Conservation (phyloP, 2,888 invertebrate species). For the Rotaria socialis region DNA sequence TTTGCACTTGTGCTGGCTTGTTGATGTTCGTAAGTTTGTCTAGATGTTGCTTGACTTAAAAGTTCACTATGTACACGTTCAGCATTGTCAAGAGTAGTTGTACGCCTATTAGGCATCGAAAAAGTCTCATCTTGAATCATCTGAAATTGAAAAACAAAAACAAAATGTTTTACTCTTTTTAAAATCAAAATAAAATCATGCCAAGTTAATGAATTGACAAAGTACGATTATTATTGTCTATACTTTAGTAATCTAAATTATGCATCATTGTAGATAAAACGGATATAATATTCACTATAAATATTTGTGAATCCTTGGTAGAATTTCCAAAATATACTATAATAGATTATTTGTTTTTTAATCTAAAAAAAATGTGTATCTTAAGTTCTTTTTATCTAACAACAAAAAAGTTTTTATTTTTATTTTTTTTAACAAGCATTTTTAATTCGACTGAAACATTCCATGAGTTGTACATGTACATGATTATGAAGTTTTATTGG, state of each 20-base stretch:
- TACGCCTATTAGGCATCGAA: not conserved
- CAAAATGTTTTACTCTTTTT: too few species aligned
- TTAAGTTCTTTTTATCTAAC: not conserved
- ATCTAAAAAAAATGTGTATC: slow-evolving; percentile 12
- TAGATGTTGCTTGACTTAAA: not conserved
- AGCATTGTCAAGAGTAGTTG: not conserved
- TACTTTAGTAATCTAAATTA: too few species aligned
- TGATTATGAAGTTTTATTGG: slow-evolving; percentile 30
- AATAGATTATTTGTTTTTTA: too few species aligned
- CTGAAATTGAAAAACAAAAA: not conserved
- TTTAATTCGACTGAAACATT: slow-evolving; percentile 34
- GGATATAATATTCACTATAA: too few species aligned
- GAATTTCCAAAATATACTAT: too few species aligned
- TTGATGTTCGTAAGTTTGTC: not conserved
- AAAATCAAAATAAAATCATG: too few species aligned
- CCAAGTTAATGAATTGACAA: too few species aligned
- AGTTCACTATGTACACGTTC: slow-evolving; percentile 24
- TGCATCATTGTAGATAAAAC: too few species aligned
- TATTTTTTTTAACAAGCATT: not conserved
- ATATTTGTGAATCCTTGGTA: too few species aligned
- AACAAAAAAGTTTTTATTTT: not conserved
- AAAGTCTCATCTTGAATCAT: not conserved
- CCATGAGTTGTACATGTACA: slow-evolving; percentile 29
- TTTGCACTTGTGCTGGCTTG: not conserved
- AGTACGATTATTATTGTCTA: too few species aligned